phyloP scores from a whole-genome alignment of 1,140 invertebrate genomes.

The Coboldia fuscipes region DNA sequence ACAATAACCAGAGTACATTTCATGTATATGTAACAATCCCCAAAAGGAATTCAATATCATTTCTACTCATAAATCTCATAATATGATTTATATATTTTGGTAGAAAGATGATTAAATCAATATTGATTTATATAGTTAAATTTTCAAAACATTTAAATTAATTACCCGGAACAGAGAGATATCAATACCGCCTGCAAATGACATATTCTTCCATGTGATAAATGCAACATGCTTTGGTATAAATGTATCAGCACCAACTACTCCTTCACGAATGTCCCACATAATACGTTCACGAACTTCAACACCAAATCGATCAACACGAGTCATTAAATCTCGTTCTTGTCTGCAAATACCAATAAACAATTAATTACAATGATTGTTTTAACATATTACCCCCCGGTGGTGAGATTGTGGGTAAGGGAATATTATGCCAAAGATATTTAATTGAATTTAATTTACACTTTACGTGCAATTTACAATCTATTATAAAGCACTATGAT shows the following conservation, averaged over 20 bases:
- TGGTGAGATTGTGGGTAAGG: no score
- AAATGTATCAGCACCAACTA: slow-evolving; percentile 78
- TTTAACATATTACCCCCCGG: not conserved
- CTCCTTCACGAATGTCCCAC: slow-evolving; percentile 75
- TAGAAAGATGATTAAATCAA: not conserved
- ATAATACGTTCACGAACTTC: slow-evolving; percentile 68
- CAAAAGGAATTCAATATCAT: not conserved
- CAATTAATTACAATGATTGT: not conserved
- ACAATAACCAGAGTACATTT: not conserved
- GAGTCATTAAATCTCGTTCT: slow-evolving; percentile 43
- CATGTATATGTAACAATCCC: not conserved
- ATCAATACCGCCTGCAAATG: slow-evolving; percentile 70
- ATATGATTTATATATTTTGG: not conserved
- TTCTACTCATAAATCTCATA: not conserved
- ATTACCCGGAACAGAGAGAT: slow-evolving; percentile 53
- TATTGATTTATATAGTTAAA: not conserved
- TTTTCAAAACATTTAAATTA: slow-evolving; percentile 1
- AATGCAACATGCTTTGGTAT: slow-evolving; percentile 74
- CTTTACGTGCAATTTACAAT: no score
- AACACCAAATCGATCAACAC: slow-evolving; percentile 63
- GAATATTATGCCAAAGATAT: no score
- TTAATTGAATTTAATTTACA: no score
- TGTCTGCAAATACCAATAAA: slow-evolving; percentile 21
- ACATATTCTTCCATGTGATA: slow-evolving; percentile 91
- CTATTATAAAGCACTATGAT: no score